Evolutionary conservation across 1,140 invertebrate species (phyloP), one percentile per base, ranked within the genome.

Genomic region (Ylistrum balloti): DNA sequence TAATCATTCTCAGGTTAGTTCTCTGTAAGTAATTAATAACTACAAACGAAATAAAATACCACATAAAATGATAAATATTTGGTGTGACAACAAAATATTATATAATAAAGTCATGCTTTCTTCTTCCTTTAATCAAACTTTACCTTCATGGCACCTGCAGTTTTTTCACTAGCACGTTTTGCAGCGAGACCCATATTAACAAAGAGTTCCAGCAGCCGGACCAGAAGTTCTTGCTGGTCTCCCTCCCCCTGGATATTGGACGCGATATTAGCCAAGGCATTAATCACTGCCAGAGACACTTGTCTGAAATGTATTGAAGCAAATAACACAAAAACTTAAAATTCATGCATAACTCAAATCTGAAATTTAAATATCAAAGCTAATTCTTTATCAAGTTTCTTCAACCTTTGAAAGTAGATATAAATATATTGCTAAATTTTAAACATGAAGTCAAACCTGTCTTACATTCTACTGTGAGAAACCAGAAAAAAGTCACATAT

Each of bases 101-200:
- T 74, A n/a, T 28, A 3, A 74, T 74, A n/a, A 74, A n/a, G 56
- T 17, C 35, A n/a, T 89, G 33, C 33, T 32, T 7, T 7, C 45
- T 0, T 41, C 3, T 22, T 28, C 86, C 13, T 22, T 22, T 11
- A 0, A 28, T 45, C 85, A 45, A 9, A 13, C 17, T 9, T 92
- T 95, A 97, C 97, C 96, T 97, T 97, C 88, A 97, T 96, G 15
- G 97, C 95, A 20, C 97, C 97, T 86, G 98, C 98, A 34, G 97
- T 97, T 95, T 98, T 98, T 94, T 99, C 99, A 90, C 98, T 98
- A 45, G 98, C 98, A 88, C 99, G 96, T 97, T 99, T 99, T 0
- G 99, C 98, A 95, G 99, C 99, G 33, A 99, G 96, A 0, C 99
- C 99, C 87, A 99, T 97, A 94, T 99, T 99, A 3, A 99, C 99